Base-by-base conservation (phyloP, 1,140 invertebrate genomes). In the Heliconius congener region DNA sequence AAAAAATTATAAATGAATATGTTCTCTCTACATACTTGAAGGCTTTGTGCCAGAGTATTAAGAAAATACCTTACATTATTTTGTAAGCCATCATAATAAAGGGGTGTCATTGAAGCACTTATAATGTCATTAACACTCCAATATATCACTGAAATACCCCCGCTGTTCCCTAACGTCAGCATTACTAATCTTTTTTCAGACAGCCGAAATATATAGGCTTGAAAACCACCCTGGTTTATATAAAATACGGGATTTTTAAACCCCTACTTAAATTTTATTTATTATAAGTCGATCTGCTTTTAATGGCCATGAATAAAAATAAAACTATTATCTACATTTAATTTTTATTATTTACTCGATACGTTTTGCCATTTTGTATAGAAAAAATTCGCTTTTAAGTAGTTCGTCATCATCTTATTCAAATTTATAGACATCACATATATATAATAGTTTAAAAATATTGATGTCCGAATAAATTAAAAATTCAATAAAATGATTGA, bases 71-170 rank as follows among this genome's bases (percentile, higher is more conserved):
- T n/a, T 66, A 66, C 23, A 16, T 66, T 27, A 23, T 23, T 8
- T n/a, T 57, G n/a, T 57, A 57, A n/a, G 55, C 13, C n/a, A 57
- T 57, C 55, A 57, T 23, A 66, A 66, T 66, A 66, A 66, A 30
- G 11, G 60, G 23, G 57, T 66, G 57, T 66, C 60, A 30, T 23
- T 66, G 13, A 27, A 30, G 60, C 60, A 66, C 27, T 74, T 74
- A 52, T 74, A 52, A 13, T 74, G 73, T 74, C 73, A 74, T 74
- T 74, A 74, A 19, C 46, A 30, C 30, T 52, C 46, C 9, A 66
- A 66, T 66, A 66, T 66, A 30, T 66, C 11, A 66, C 60, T 5
- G 27, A 8, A 66, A 66, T 16, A 30, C 13, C 60, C 3, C 3
- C 11, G 23, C 27, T 5, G 16, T 66, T 0, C 60, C 27, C 13